Evolutionary conservation across 2,888 invertebrate genomes (phyloP).

Genomic region (Eupeodes luniger): DNA sequence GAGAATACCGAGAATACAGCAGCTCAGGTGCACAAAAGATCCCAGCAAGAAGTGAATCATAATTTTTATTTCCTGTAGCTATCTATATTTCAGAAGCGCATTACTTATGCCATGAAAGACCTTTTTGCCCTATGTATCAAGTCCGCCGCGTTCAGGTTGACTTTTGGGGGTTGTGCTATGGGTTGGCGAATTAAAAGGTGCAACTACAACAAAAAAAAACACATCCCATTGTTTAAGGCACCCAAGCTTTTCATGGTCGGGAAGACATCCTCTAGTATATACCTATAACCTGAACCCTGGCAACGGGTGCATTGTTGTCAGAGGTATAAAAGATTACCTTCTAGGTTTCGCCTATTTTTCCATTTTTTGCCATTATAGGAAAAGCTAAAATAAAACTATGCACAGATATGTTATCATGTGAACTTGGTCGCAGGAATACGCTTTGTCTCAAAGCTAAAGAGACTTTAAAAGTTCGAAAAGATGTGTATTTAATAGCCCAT

Average conservation of each 20-base stretch:
- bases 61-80: slow-evolving; percentile 71
- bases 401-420: no score
- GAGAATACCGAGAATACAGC: slow-evolving; percentile 43
- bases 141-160: slow-evolving; percentile 58
- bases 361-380: slow-evolving; percentile 36
- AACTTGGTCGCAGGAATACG: background rate
- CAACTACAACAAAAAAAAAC: slow-evolving; percentile 18
- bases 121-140: slow-evolving; percentile 66
- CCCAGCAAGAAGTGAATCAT: slow-evolving; percentile 65
- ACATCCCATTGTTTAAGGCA: slow-evolving; percentile 59
- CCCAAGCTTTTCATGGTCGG: slow-evolving; percentile 58
- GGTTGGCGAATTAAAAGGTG: slow-evolving; percentile 38
- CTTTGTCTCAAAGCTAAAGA: background rate
- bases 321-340: slow-evolving; percentile 75
- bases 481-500: no score
- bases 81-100: slow-evolving; percentile 76
- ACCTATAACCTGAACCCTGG: slow-evolving; percentile 5
- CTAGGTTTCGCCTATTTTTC: slow-evolving; percentile 59
- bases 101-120: slow-evolving; percentile 74
- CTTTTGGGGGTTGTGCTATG: slow-evolving; percentile 23
- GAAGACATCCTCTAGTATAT: slow-evolving; percentile 55
- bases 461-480: no score
- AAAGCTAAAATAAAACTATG: slow-evolving; percentile 23
- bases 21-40: slow-evolving; percentile 68
- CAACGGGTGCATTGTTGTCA: slow-evolving; percentile 72